These are phyloP conservation scores for Paramuricea clavata DNA, from an alignment of 92 coral and sea anemone species.

Conservation along the genomic window DNA sequence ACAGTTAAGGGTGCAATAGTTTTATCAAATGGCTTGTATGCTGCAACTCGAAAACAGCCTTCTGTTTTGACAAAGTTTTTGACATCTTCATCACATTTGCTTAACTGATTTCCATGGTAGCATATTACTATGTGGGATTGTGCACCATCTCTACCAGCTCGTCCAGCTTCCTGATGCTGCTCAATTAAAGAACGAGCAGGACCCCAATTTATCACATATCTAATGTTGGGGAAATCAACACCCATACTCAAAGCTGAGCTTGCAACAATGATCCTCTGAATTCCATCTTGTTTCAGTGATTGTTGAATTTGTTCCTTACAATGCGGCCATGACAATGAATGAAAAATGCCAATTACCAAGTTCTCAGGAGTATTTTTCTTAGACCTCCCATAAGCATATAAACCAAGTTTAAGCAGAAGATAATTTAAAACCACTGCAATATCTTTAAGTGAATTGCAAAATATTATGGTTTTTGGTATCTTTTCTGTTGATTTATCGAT, in stretches of 20 bases:
- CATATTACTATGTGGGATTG: conserved; percentile 34
- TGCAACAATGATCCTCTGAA: conserved; percentile 54
- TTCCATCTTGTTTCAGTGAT: conserved; percentile 49
- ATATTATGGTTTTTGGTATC: conserved; percentile 51
- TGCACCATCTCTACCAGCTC: conserved; percentile 47
- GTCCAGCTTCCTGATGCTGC: conserved; percentile 49
- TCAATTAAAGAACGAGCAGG: conserved; percentile 57
- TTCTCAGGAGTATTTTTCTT: conserved; percentile 52
- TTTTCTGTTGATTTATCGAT: conserved; percentile 13
- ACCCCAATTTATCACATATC: conserved; percentile 63
- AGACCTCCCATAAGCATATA: conserved; percentile 40
- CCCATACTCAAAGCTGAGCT: conserved; percentile 70
- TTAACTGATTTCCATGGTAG: conserved; percentile 51
- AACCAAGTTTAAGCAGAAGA: conserved; percentile 46
- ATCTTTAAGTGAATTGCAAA: conserved; percentile 55
- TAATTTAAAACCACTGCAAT: conserved; percentile 46
- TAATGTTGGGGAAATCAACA: conserved; percentile 60
- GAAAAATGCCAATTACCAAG: conserved; percentile 58
- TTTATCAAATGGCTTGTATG: conserved; percentile 36
- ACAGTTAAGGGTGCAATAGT: conserved; percentile 5
- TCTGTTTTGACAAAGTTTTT: conserved; percentile 41
- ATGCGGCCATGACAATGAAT: conserved; percentile 57
- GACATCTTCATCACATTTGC: conserved; percentile 35
- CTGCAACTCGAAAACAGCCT: conserved; percentile 38
- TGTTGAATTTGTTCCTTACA: conserved; percentile 49